Evolutionary conservation across 2,113 vertebrate species (phyloP).

Genomic region (Podocnemis expansa): DNA sequence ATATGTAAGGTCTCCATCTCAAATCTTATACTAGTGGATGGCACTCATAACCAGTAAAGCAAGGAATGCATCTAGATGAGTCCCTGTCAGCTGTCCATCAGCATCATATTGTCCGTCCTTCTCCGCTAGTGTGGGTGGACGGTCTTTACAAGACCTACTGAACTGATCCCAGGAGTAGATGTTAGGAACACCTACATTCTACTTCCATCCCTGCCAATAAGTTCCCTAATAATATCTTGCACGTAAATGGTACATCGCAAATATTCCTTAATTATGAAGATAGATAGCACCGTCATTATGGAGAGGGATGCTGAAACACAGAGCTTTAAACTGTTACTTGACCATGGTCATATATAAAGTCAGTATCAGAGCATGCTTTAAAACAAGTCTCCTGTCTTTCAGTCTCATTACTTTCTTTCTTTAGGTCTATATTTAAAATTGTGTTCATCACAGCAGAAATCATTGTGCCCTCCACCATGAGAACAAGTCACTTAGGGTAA

Average conservation of each 20-base stretch:
- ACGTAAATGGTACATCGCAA: background rate
- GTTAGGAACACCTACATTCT: background rate
- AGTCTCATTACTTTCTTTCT: background rate
- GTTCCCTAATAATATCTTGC: background rate
- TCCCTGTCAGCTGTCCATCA: background rate
- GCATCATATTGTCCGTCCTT: background rate
- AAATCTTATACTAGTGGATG: background rate
- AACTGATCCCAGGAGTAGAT: background rate
- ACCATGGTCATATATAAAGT: background rate
- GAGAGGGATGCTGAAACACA: background rate
- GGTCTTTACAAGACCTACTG: background rate
- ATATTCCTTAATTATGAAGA: background rate
- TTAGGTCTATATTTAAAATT: fast-evolving
- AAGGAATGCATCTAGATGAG: background rate
- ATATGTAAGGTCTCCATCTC: background rate
- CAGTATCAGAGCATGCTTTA: background rate
- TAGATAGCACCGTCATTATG: background rate
- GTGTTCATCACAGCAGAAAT: background rate
- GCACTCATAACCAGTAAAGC: background rate
- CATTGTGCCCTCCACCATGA: too few relatives aligned
- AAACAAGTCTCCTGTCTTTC: background rate
- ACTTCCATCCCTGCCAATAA: background rate
- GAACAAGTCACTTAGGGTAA: background rate
- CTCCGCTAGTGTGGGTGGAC: background rate
- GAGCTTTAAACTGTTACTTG: background rate